Percentiles rank a stretch among this genome's conserved stretches.
phyloP scores from a whole-genome alignment of 2,113 vertebrate species.

The Eudyptes chrysolophus region DNA sequence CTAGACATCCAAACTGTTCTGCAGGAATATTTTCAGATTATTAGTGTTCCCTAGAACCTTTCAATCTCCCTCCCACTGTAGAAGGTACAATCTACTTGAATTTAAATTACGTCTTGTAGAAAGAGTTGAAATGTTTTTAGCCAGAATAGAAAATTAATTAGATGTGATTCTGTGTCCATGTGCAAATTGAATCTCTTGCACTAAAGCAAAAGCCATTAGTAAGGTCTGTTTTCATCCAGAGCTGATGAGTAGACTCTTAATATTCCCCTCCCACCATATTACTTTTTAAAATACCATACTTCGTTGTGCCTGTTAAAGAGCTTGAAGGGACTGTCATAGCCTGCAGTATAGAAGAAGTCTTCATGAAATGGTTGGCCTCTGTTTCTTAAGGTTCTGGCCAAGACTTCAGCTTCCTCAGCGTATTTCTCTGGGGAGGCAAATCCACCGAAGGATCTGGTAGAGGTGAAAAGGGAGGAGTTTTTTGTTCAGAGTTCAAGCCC shows the following conservation, averaged over 20 bases:
- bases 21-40: neutral
- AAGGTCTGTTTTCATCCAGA: neutral
- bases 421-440: slow-evolving; percentile 80
- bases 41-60: neutral
- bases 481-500: neutral
- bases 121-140: neutral
- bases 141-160: neutral
- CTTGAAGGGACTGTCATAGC: slow-evolving; percentile 87
- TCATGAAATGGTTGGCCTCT: slow-evolving; percentile 73
- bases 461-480: neutral
- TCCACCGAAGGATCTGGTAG: slow-evolving; percentile 77
- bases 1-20: neutral
- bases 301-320: slow-evolving; percentile 84
- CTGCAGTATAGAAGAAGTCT: slow-evolving; percentile 77
- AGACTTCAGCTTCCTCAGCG: slow-evolving; percentile 73
- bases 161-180: neutral
- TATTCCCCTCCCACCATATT: neutral
- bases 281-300: slow-evolving; percentile 82
- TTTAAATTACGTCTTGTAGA: neutral
- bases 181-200: neutral
- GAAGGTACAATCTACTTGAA: neutral
- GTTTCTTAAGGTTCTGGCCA: slow-evolving; percentile 76
- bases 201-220: neutral
- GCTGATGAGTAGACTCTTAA: slow-evolving; percentile 2
- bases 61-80: neutral